phyloP scores from a whole-genome alignment of 2,797 vertebrate species.

The Ctenopoma multispine region DNA sequence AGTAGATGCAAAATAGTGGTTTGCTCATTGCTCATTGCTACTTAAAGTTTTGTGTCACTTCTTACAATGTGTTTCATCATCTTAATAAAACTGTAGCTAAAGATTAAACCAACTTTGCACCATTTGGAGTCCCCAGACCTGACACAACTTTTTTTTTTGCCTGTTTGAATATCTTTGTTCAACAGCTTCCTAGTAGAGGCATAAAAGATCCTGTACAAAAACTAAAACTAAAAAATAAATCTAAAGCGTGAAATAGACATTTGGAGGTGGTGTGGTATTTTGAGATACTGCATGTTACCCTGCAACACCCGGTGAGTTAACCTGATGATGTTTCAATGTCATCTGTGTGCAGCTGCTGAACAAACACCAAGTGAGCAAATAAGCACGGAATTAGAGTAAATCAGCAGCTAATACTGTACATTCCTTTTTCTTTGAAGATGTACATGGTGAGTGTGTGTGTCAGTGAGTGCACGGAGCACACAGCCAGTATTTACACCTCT shows the following conservation, averaged over 20 bases:
- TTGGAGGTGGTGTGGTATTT: constrained; percentile 5
- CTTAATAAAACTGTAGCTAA: too few relatives aligned
- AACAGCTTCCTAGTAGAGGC: too few relatives aligned
- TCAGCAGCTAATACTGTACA: constrained; percentile 40
- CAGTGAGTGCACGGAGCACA: constrained; percentile 57
- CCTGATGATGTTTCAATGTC: constrained; percentile 52
- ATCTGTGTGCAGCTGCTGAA: constrained; percentile 40
- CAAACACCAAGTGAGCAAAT: constrained; percentile 57
- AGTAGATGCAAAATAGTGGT: neutral
- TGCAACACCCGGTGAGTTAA: constrained; percentile 55
- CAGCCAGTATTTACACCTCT: constrained; percentile 64
- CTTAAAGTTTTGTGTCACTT: neutral
- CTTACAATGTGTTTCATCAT: too few relatives aligned
- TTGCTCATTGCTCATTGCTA: neutral
- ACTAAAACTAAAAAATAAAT: too few relatives aligned
- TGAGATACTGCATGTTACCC: too few relatives aligned
- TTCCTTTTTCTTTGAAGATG: constrained; percentile 55
- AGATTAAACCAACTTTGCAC: too few relatives aligned
- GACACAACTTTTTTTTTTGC: too few relatives aligned
- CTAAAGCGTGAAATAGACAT: too few relatives aligned
- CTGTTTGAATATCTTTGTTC: too few relatives aligned
- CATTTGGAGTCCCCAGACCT: constrained; percentile 5
- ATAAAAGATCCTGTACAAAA: too few relatives aligned
- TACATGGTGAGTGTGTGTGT: constrained; percentile 37
- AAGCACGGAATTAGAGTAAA: constrained; percentile 57